These are phyloP conservation scores for Odontophorus gujanensis DNA, from an alignment of 2,113 vertebrate species.

Conservation along the genomic window DNA sequence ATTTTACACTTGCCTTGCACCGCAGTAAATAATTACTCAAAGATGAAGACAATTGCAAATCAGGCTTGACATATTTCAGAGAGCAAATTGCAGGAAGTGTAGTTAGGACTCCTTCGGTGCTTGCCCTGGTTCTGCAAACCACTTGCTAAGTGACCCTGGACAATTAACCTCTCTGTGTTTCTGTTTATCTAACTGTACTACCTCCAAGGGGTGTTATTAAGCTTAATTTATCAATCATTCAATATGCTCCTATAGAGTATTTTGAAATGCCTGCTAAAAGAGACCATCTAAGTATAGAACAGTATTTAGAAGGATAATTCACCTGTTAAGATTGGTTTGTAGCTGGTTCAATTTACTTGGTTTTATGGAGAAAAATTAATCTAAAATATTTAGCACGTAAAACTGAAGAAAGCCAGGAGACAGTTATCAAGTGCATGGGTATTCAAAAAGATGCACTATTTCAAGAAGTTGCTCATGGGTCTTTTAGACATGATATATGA, in stretches of 20 bases:
- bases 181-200: slow-evolving; percentile 19
- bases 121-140: slow-evolving; percentile 43
- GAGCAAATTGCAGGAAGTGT: not conserved
- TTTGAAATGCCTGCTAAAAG: slow-evolving; percentile 7
- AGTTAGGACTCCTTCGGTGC: slow-evolving; percentile 16
- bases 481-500: not conserved
- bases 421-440: not conserved
- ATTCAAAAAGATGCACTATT: not conserved
- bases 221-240: slow-evolving; percentile 37
- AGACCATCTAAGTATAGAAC: not conserved
- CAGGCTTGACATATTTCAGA: slow-evolving; percentile 14
- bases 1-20: slow-evolving; percentile 22
- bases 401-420: not conserved
- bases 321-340: not conserved
- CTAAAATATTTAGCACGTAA: not conserved
- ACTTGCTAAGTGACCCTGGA: slow-evolving; percentile 28
- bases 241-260: not conserved
- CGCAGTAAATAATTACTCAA: slow-evolving; percentile 39
- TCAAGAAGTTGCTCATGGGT: not conserved
- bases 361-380: not conserved
- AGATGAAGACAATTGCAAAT: slow-evolving; percentile 42
- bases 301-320: not conserved
- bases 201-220: not conserved
- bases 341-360: not conserved
- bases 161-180: slow-evolving; percentile 35